Conservation (phyloP, 1,140 invertebrate species). For the Paralvinella palmiformis region DNA sequence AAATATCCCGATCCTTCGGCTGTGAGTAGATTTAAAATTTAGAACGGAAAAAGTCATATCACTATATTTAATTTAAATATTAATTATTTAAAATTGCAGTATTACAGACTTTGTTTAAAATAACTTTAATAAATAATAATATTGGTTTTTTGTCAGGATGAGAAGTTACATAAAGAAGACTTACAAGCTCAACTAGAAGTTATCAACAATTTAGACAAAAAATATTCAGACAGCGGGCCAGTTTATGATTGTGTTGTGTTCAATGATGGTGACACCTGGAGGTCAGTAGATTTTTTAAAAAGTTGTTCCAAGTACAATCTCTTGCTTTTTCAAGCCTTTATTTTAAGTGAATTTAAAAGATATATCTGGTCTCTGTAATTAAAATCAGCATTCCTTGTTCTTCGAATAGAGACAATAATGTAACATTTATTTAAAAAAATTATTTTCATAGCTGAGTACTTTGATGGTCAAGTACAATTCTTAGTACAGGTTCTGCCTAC, state of each 20-base stretch:
- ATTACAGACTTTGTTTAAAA: too few species aligned
- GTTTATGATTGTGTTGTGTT: constrained; percentile 91
- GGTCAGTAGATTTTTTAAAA: constrained; percentile 52
- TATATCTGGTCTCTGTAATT: background rate
- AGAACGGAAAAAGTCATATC: too few species aligned
- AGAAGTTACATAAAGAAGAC: constrained; percentile 85
- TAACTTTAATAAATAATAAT: constrained; percentile 27
- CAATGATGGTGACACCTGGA: constrained; percentile 74
- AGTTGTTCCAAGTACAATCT: background rate
- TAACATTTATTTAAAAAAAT: too few species aligned
- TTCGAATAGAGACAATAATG: too few species aligned
- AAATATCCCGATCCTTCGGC: constrained; percentile 48
- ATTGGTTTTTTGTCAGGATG: constrained; percentile 51
- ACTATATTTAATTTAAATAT: too few species aligned
- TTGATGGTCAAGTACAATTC: too few species aligned
- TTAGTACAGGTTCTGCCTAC: too few species aligned
- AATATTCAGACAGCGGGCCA: constrained; percentile 77
- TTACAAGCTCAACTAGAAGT: constrained; percentile 79
- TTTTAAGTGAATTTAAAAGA: too few species aligned
- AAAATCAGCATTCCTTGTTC: constrained; percentile 9
- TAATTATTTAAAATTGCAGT: too few species aligned
- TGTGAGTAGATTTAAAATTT: too few species aligned
- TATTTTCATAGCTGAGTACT: too few species aligned
- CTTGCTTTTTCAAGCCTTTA: background rate
- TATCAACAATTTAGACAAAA: constrained; percentile 75